Conservation (phyloP, 2,888 invertebrate genomes). For the Drosophila melanocephala region DNA sequence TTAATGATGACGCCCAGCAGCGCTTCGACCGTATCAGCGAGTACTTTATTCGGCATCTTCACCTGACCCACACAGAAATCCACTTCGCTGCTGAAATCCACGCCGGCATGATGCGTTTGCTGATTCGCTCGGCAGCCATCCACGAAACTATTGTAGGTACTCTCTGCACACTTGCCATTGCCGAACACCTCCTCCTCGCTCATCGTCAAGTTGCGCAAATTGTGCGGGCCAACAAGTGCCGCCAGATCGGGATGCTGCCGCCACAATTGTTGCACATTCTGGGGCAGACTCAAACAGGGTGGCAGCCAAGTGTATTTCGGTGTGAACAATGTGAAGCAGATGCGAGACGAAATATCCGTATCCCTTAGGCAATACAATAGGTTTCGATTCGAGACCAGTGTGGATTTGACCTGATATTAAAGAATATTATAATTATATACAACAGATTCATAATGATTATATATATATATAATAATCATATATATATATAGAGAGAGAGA, state of each 20-base stretch:
- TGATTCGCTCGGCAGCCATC: conserved; percentile 51
- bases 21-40: conserved; percentile 93
- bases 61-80: conserved; percentile 86
- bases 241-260: conserved; percentile 51
- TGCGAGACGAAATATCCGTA: conserved; percentile 71
- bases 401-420: conserved; percentile 86
- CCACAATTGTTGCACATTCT: conserved; percentile 82
- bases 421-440: not conserved
- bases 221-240: conserved; percentile 83
- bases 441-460: not conserved
- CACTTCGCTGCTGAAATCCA: conserved; percentile 59
- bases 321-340: conserved; percentile 87
- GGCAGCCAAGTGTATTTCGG: conserved; percentile 92
- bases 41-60: conserved; percentile 88
- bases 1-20: conserved; percentile 91
- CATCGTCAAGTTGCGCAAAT: conserved; percentile 86
- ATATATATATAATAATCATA: not conserved
- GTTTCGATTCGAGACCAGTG: conserved; percentile 92
- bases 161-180: conserved; percentile 43
- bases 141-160: conserved; percentile 31
- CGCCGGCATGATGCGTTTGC: conserved; percentile 17
- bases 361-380: conserved; percentile 90
- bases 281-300: conserved; percentile 90
- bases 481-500: not conserved
- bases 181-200: conserved; percentile 85